Evolutionary conservation across 2,113 vertebrate genomes (phyloP).

Genomic region (Nycticebus coucang): DNA sequence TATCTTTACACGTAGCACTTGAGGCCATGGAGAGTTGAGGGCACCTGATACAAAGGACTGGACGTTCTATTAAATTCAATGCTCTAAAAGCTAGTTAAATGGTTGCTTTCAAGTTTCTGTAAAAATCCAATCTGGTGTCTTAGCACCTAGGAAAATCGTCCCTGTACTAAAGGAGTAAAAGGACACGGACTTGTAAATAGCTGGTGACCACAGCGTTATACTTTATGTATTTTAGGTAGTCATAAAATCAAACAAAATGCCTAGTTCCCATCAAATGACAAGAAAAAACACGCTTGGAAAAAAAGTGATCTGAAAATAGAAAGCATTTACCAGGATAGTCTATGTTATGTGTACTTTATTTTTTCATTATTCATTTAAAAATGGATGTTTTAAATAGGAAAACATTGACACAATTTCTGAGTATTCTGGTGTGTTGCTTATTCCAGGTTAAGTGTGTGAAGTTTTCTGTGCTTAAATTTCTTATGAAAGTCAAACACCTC

Average conservation of each 20-base stretch:
- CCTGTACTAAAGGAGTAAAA: constrained; percentile 68
- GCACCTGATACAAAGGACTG: constrained; percentile 71
- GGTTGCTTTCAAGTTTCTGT: constrained; percentile 70
- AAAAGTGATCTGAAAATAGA: constrained; percentile 35
- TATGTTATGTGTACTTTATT: constrained; percentile 46
- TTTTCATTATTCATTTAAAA: constrained; percentile 72
- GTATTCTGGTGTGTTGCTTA: constrained; percentile 64
- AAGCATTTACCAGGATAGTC: constrained; percentile 5
- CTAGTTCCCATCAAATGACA: constrained; percentile 58
- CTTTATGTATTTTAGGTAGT: constrained; percentile 49
- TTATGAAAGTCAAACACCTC: constrained; percentile 64
- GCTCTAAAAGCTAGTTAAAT: constrained; percentile 77
- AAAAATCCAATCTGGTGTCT: constrained; percentile 74
- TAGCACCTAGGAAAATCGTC: constrained; percentile 62
- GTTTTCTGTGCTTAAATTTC: background rate
- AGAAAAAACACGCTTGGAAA: constrained; percentile 60
- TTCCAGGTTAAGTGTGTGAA: constrained; percentile 37
- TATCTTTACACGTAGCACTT: constrained; percentile 77
- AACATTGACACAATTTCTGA: constrained; percentile 50
- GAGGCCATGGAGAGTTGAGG: constrained; percentile 74
- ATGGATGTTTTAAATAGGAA: constrained; percentile 65
- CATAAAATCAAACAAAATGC: constrained; percentile 71
- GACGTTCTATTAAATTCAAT: constrained; percentile 73
- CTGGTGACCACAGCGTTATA: constrained; percentile 28
- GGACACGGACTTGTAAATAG: constrained; percentile 66